Conservation (phyloP, 2,888 invertebrate species). For the Heliconius cydno region DNA sequence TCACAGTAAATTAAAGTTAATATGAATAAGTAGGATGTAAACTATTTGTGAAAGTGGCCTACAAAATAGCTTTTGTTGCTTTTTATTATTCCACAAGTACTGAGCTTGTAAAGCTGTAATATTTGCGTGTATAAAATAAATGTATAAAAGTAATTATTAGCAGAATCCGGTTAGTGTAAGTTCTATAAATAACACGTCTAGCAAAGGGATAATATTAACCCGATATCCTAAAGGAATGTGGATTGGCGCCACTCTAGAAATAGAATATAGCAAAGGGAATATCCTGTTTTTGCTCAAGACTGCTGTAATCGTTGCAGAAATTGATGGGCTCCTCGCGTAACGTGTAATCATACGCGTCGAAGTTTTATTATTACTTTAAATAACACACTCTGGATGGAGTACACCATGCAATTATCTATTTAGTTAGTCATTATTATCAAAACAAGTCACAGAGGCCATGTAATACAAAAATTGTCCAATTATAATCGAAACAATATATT, state of each 20-base stretch:
- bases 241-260: conserved; percentile 76
- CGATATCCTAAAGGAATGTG: conserved; percentile 75
- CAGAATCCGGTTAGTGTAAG: conserved; percentile 59
- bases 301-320: conserved; percentile 38
- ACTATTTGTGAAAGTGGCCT: conserved; percentile 71
- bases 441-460: neutral
- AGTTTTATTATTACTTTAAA: conserved; percentile 20
- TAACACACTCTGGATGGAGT: conserved; percentile 1
- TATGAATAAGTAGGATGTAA: conserved; percentile 73
- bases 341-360: neutral
- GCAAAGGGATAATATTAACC: conserved; percentile 71
- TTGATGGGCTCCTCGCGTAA: conserved; percentile 30
- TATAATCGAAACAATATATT: conserved; percentile 16
- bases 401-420: conserved; percentile 11
- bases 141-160: neutral
- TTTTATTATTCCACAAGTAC: conserved; percentile 8
- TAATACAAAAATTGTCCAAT: conserved; percentile 29
- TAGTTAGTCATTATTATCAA: conserved; percentile 22
- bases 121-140: neutral
- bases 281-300: conserved; percentile 42
- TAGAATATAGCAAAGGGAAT: conserved; percentile 67
- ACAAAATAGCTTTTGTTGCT: conserved; percentile 52
- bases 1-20: conserved; percentile 65
- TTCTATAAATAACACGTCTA: conserved; percentile 70
- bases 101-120: neutral